Conservation (phyloP, 2,113 vertebrate species). For the Laterallus jamaicensis region DNA sequence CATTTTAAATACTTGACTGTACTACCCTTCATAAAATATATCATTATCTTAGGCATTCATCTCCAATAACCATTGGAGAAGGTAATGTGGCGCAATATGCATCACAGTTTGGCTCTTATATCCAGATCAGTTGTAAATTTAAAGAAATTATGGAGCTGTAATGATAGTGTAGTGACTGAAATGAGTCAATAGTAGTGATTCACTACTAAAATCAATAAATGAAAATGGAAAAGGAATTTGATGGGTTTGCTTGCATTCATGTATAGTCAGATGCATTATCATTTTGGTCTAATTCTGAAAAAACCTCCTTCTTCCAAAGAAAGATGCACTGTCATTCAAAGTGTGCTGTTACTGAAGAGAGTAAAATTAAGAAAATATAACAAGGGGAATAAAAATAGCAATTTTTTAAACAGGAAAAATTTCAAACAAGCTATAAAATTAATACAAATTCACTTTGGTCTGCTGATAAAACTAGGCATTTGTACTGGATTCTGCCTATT, state of each 20-base stretch:
- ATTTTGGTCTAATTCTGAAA: not conserved
- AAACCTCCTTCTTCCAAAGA: not conserved
- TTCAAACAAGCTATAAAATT: not conserved
- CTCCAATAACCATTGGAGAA: not conserved
- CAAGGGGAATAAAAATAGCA: not conserved
- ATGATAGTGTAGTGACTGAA: not conserved
- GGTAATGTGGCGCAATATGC: not conserved
- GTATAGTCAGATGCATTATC: not conserved
- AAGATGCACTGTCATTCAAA: not conserved
- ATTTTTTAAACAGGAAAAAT: not conserved
- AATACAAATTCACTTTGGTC: not conserved
- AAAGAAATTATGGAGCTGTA: not conserved
- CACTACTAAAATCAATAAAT: not conserved
- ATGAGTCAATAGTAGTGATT: not conserved
- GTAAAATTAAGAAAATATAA: not conserved
- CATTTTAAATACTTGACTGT: not conserved
- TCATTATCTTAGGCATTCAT: not conserved
- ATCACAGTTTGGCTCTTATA: not conserved
- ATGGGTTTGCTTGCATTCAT: not conserved
- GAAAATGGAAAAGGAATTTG: not conserved
- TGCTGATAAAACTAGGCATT: not conserved
- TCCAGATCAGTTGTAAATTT: not conserved
- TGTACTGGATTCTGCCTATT: not conserved
- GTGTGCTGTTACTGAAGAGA: not conserved
- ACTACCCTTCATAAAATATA: not conserved